These are phyloP conservation scores for Zaprionus bogoriensis DNA, from an alignment of 2,888 invertebrate species.

Conservation along the genomic window DNA sequence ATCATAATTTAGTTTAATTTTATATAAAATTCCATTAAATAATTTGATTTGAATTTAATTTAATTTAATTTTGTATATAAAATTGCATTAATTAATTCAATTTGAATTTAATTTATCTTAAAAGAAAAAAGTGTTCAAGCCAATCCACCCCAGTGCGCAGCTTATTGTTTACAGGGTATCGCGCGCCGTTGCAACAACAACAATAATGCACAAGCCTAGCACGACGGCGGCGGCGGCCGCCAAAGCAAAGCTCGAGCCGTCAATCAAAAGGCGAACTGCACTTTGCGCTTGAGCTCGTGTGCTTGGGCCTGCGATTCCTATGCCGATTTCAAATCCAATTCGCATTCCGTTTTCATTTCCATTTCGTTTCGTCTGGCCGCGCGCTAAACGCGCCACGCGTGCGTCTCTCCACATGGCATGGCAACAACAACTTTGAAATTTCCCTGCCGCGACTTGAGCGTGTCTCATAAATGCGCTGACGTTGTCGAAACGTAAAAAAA, in stretches of 20 bases:
- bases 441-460: constrained; percentile 20
- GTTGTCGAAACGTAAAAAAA: background rate
- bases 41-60: no score
- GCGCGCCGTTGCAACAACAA: background rate
- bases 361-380: constrained; percentile 35
- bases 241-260: constrained; percentile 7
- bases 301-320: constrained; percentile 11
- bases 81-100: no score
- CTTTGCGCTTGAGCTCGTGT: constrained; percentile 45
- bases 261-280: constrained; percentile 30
- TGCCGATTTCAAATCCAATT: constrained; percentile 48
- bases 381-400: constrained; percentile 40
- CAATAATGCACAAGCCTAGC: background rate
- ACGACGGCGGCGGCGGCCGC: background rate
- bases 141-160: background rate
- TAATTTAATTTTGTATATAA: no score
- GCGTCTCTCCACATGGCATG: constrained; percentile 27
- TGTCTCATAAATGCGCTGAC: constrained; percentile 25
- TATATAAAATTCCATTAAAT: no score
- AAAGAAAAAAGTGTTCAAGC: background rate
- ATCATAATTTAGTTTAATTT: no score
- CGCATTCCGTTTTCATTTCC: constrained; percentile 55
- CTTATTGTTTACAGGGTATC: constrained; percentile 9
- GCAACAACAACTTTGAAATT: constrained; percentile 53
- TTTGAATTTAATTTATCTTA: background rate